Base-by-base conservation (phyloP, 2,888 invertebrate genomes). In the Anarsia innoxiella region DNA sequence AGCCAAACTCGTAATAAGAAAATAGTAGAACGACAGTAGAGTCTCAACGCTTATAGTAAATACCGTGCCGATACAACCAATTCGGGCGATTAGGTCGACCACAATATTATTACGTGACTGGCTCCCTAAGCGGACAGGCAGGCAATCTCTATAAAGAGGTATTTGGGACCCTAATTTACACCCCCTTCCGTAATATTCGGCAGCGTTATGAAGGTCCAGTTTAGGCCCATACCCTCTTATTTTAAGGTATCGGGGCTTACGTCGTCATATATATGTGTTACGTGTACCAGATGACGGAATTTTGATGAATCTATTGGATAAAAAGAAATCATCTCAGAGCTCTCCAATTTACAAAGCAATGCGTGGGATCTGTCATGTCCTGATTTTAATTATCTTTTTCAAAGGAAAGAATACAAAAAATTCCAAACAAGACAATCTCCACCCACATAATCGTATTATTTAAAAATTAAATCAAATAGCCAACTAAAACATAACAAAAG, bases 81-180 rank as follows among this genome's bases (percentile, higher is more conserved):
- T 56, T 48, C 54, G 41, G 54, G 48, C 71, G 65, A 72, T 75
- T 74, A 74, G 65, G 66, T 49, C 53, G 59, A 66, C 71, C 76
- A 63, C 72, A 61, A 65, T 72, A 74, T 74, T 73, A 76, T 76
- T 77, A 78, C 79, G 80, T 78, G 79, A 76, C 76, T 71, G 49
- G 74, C 56, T 57, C 66, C 56, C 64, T 53, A 68, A 75, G 59
- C 67, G 71, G 72, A 69, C 70, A 69, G 60, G 42, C 49, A 41
- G 55, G 69, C 76, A 75, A 79, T 78, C 72, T 72, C 67, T 71
- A 75, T 76, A 74, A 74, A 76, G 70, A 73, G 78, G 75, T 71
- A 71, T 76, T 75, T 66, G 72, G 66, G 62, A 74, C 74, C 78
- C 78, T 77, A 77, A 80, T 80, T 80, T 76, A 77, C 80, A 80